Evolutionary conservation across 2,113 vertebrate species (phyloP).

Genomic region (Ophthalmolycus amberensis): DNA sequence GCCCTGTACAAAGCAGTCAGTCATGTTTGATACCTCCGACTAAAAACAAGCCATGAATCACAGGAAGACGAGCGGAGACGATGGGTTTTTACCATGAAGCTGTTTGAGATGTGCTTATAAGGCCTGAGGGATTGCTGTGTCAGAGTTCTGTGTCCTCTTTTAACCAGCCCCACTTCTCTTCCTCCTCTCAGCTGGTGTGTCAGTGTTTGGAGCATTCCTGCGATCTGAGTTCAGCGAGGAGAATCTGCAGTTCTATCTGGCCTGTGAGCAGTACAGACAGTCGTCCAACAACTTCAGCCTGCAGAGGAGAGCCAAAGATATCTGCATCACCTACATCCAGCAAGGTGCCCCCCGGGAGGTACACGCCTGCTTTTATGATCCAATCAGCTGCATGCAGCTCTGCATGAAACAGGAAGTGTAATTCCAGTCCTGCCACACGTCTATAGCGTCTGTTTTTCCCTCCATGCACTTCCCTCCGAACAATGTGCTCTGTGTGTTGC

Average conservation of each 20-base stretch:
- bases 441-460: neutral
- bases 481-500: slow-evolving; percentile 1
- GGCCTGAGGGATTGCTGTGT: neutral
- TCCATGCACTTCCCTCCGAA: neutral
- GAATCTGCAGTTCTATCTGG: slow-evolving; percentile 95
- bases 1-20: neutral
- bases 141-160: slow-evolving; percentile 16
- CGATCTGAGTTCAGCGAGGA: slow-evolving; percentile 97
- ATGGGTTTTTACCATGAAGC: neutral
- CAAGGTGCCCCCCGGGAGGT: slow-evolving; percentile 92
- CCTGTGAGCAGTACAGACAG: slow-evolving; percentile 93
- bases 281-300: slow-evolving; percentile 90
- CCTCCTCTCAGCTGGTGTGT: slow-evolving; percentile 68
- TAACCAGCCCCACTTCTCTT: neutral
- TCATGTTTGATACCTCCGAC: neutral
- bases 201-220: slow-evolving; percentile 91
- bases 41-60: neutral
- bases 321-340: slow-evolving; percentile 91
- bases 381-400: neutral
- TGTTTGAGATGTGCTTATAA: slow-evolving; percentile 11
- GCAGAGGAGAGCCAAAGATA: slow-evolving; percentile 87
- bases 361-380: slow-evolving; percentile 28
- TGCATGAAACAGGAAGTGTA: slow-evolving; percentile 3
- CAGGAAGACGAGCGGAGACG: neutral
- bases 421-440: neutral